phyloP scores from a whole-genome alignment of 2,888 invertebrate genomes.

The Chloromyia formosa region DNA sequence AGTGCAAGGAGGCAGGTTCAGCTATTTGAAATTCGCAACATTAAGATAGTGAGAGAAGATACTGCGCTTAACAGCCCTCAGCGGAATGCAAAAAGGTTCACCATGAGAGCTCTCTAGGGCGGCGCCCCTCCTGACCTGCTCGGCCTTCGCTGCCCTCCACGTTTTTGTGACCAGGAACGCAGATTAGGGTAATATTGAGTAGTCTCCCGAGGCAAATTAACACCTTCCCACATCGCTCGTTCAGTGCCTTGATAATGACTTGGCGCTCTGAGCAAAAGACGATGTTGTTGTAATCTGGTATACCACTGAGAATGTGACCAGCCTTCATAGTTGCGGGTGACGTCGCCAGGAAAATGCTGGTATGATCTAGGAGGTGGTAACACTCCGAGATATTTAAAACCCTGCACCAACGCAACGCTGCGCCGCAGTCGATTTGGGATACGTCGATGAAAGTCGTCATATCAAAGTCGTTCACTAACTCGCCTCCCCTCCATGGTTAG shows the following conservation, averaged over 20 bases:
- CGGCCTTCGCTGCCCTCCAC: too few relatives aligned
- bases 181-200: not conserved
- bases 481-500: not conserved
- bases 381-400: not conserved
- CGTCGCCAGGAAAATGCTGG: not conserved
- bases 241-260: not conserved
- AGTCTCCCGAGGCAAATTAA: too few relatives aligned
- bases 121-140: too few relatives aligned
- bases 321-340: not conserved
- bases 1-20: too few relatives aligned
- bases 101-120: too few relatives aligned
- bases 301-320: not conserved
- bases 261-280: not conserved
- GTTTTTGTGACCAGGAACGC: not conserved
- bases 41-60: too few relatives aligned
- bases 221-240: not conserved
- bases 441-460: not conserved
- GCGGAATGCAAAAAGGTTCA: too few relatives aligned
- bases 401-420: too few relatives aligned
- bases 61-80: too few relatives aligned
- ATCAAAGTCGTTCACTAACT: not conserved
- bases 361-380: too few relatives aligned
- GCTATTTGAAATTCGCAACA: too few relatives aligned
- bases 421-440: not conserved
- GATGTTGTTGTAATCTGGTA: not conserved